Conservation (phyloP, 1,140 invertebrate species). For the Spodoptera frugiperda region DNA sequence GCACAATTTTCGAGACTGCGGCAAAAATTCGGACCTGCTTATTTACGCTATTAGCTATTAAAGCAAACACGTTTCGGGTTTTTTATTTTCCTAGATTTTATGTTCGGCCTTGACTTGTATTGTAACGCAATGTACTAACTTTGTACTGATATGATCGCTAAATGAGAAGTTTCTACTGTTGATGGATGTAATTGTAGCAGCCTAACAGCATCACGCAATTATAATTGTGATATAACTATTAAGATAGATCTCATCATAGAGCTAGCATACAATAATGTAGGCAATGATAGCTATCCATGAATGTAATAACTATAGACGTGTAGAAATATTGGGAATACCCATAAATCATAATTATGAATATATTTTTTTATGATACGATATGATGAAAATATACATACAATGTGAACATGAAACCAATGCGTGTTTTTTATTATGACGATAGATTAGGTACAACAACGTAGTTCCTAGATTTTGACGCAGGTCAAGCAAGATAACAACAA, state of each 20-base stretch:
- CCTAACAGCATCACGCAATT: constrained; percentile 10
- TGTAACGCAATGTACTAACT: not conserved
- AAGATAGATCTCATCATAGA: constrained; percentile 8
- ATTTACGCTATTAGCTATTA: constrained; percentile 16
- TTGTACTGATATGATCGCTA: constrained; percentile 2
- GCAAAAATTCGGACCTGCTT: constrained; percentile 2
- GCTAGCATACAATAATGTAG: constrained; percentile 14
- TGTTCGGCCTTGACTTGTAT: not conserved
- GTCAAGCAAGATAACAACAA: constrained; percentile 4
- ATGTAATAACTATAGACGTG: not conserved
- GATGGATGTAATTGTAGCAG: constrained; percentile 10
- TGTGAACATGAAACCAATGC: constrained; percentile 1
- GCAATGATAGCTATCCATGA: not conserved
- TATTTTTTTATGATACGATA: not conserved
- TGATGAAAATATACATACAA: not conserved
- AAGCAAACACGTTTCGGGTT: constrained; percentile 6
- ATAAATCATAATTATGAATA: not conserved
- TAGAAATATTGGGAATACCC: not conserved
- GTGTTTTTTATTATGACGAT: constrained; percentile 20
- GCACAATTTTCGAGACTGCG: constrained; percentile 26
- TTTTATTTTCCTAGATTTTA: constrained; percentile 10
- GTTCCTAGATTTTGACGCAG: not conserved
- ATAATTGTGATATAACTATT: constrained; percentile 28
- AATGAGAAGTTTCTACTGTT: constrained; percentile 16
- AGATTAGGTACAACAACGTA: not conserved